Conservation (phyloP, 2,797 vertebrate genomes). For the Microhierax caerulescens region DNA sequence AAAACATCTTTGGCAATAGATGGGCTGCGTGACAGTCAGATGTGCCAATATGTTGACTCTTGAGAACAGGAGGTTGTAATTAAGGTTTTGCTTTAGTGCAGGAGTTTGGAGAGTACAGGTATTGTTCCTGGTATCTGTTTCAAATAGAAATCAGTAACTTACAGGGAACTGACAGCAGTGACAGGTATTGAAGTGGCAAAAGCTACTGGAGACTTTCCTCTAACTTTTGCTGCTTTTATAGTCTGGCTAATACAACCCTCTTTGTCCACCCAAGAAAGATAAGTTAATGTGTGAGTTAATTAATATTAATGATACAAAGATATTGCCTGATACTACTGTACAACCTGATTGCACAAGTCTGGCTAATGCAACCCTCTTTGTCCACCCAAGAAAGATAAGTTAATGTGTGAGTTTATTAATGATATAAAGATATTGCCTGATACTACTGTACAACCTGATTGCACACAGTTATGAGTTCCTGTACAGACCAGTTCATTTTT, state of each 20-base stretch:
- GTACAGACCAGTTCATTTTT: not conserved
- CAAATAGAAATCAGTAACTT: conserved; percentile 14
- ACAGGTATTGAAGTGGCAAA: not conserved
- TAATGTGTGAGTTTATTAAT: not conserved
- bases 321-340: not conserved
- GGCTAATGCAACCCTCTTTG: too few relatives aligned
- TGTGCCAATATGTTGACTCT: not conserved
- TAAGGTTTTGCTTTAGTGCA: conserved; percentile 1
- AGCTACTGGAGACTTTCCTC: not conserved
- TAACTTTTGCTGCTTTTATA: not conserved
- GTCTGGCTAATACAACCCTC: not conserved
- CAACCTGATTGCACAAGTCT: not conserved
- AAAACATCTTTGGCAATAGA: not conserved
- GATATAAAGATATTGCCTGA: not conserved
- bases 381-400: not conserved
- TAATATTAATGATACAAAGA: not conserved
- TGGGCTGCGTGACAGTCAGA: not conserved
- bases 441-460: not conserved
- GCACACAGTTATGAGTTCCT: not conserved
- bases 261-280: not conserved
- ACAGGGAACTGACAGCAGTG: not conserved
- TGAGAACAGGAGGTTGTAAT: not conserved
- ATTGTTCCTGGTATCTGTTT: conserved; percentile 1
- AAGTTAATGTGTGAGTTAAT: not conserved
- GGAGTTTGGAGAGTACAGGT: not conserved